Base-by-base conservation (phyloP, 2,888 invertebrate species). In the Eumerus sabulonum region DNA sequence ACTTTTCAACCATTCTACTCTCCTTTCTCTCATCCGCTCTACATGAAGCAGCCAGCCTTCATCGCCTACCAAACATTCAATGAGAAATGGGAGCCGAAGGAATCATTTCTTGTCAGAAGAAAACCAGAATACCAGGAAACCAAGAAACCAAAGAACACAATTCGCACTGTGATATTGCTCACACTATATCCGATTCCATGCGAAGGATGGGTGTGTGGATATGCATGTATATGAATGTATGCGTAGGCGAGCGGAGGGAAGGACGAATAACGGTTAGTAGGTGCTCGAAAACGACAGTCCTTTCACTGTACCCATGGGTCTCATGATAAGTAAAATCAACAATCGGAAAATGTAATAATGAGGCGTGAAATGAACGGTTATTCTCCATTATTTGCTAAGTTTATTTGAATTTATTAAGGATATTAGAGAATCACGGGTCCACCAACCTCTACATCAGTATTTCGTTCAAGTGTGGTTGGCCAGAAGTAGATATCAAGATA, bases 331-430 rank as follows among this genome's bases (percentile, higher is more conserved):
- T 79, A 79, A 79, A 79, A 79, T 79, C 79, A 79, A 79, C 79
- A 79, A 79, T 79, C 79, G 79, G 79, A 79, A 79, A 79, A 79
- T 79, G 79, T 79, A 79, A 79, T 79, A 79, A 74, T 79, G 79
- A 79, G 79, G 74, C 79, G 79, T 79, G 79, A 79, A 79, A 79
- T 79, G 79, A 79, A 79, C 79, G 79, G 79, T 79, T 79, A 79
- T 79, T 79, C 79, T 79, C 79, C 73, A 79, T 79, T 79, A 79
- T 79, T 74, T 79, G 74, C 74, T 79, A 60, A 79, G 79, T 79
- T 79, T 79, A 79, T 79, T 79, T 79, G 79, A 79, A 79, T 79
- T 79, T 79, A 79, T 79, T 79, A 74, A 70, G 79, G 79, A 74
- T 79, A 79, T 79, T 74, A 79, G 74, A 40, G 70, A 74, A 74